Conservation (phyloP, 2,888 invertebrate species). For the Trichopria drosophilae region DNA sequence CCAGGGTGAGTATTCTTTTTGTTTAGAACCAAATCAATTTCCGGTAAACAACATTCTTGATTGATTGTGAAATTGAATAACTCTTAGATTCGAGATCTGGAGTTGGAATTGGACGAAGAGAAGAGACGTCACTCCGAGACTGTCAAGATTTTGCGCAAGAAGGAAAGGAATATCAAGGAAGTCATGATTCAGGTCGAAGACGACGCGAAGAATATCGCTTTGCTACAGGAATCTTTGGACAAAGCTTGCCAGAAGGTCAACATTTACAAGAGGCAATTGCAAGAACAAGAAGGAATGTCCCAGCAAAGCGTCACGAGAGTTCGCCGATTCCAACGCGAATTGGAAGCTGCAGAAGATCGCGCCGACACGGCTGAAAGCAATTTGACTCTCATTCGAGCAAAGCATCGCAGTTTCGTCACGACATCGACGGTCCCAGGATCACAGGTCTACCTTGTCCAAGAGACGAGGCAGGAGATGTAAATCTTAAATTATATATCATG, state of each 20-base stretch:
- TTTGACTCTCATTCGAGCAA: slow-evolving; percentile 92
- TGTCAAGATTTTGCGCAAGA: slow-evolving; percentile 96
- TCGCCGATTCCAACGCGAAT: slow-evolving; percentile 96
- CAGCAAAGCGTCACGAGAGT: slow-evolving; percentile 92
- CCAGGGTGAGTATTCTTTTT: slow-evolving; percentile 62
- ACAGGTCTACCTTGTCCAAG: slow-evolving; percentile 88
- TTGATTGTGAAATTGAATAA: not conserved
- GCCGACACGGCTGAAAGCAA: slow-evolving; percentile 94
- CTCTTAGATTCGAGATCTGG: slow-evolving; percentile 82
- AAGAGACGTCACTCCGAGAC: slow-evolving; percentile 96
- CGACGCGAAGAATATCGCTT: slow-evolving; percentile 91
- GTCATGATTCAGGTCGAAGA: slow-evolving; percentile 94
- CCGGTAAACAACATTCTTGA: not conserved
- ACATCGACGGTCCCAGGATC: slow-evolving; percentile 90
- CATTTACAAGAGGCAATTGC: slow-evolving; percentile 94
- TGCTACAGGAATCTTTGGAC: slow-evolving; percentile 89
- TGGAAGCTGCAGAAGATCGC: slow-evolving; percentile 96
- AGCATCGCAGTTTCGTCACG: slow-evolving; percentile 97
- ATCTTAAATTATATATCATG: slow-evolving; percentile 31
- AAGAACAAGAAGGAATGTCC: slow-evolving; percentile 91
- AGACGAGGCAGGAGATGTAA: slow-evolving; percentile 66
- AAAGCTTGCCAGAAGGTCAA: slow-evolving; percentile 84
- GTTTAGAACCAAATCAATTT: not conserved
- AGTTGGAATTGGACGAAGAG: slow-evolving; percentile 93
- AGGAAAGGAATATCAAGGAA: slow-evolving; percentile 96